Conservation (phyloP, 2,888 invertebrate species). For the Cephonodes hylas region DNA sequence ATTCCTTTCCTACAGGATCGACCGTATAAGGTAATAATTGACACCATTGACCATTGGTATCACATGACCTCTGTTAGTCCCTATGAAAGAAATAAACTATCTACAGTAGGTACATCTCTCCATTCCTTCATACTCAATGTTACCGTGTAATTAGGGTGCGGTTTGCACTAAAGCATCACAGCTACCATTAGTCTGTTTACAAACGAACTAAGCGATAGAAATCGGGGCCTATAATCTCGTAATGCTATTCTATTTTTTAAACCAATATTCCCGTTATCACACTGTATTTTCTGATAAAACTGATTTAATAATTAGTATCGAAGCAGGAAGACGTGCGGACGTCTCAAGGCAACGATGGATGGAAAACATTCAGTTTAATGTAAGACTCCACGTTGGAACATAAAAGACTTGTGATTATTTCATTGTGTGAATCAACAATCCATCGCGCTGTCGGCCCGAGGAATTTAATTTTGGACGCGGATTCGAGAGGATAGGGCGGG, state of each 20-base stretch:
- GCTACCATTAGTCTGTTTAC: no score
- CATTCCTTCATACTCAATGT: no score
- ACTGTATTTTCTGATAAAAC: slow-evolving; percentile 8
- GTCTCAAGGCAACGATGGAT: slow-evolving; percentile 38
- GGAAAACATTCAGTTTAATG: slow-evolving; percentile 41
- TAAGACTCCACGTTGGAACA: slow-evolving; percentile 39
- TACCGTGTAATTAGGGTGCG: no score
- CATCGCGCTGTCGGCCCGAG: not conserved
- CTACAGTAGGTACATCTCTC: no score
- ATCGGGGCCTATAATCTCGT: no score
- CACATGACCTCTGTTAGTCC: no score
- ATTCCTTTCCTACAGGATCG: no score
- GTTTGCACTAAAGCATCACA: no score
- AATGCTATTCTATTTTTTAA: not conserved
- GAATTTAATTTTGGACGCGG: slow-evolving; percentile 13
- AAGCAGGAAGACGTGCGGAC: slow-evolving; percentile 38
- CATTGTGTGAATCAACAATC: slow-evolving; percentile 34
- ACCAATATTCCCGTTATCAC: slow-evolving; percentile 14
- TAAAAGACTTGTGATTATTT: slow-evolving; percentile 44
- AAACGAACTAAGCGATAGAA: no score
- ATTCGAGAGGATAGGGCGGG: not conserved
- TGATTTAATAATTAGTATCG: slow-evolving; percentile 19
- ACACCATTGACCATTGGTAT: no score
- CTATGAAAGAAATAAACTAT: no score
- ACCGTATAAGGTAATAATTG: no score